phyloP scores from a whole-genome alignment of 2,888 invertebrate genomes.

The Latrodectus hesperus region DNA sequence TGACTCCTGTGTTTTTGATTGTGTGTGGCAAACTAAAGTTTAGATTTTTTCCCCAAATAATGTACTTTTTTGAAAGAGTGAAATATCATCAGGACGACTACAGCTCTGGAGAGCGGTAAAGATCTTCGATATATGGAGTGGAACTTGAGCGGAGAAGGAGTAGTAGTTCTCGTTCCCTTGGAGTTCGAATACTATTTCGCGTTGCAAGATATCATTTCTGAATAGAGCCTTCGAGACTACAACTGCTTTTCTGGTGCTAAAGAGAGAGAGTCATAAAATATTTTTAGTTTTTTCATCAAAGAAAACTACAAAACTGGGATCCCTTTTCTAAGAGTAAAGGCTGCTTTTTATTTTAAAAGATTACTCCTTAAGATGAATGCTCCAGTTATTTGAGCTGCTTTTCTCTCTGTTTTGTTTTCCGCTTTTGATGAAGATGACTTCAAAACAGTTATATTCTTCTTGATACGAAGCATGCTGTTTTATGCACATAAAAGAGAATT shows the following conservation, averaged over 20 bases:
- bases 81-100: conserved; percentile 31
- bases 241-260: not conserved
- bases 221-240: conserved; percentile 14
- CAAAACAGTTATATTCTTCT: too few relatives aligned
- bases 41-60: conserved; percentile 13
- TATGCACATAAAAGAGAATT: too few relatives aligned
- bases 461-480: too few relatives aligned
- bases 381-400: too few relatives aligned
- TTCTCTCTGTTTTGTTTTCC: too few relatives aligned
- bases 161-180: conserved; percentile 23
- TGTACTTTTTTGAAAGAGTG: conserved; percentile 22
- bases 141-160: conserved; percentile 13
- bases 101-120: conserved; percentile 36
- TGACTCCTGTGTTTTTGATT: conserved; percentile 22
- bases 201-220: conserved; percentile 24
- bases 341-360: too few relatives aligned
- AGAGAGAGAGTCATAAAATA: conserved; percentile 10
- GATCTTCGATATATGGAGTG: conserved; percentile 10
- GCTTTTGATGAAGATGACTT: too few relatives aligned
- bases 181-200: conserved; percentile 16
- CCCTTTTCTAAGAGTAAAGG: not conserved
- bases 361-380: too few relatives aligned
- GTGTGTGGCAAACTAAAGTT: not conserved
- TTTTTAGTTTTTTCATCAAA: conserved; percentile 25
- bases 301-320: conserved; percentile 16